Conservation (phyloP, 2,888 invertebrate genomes). For the Morpho achilles region DNA sequence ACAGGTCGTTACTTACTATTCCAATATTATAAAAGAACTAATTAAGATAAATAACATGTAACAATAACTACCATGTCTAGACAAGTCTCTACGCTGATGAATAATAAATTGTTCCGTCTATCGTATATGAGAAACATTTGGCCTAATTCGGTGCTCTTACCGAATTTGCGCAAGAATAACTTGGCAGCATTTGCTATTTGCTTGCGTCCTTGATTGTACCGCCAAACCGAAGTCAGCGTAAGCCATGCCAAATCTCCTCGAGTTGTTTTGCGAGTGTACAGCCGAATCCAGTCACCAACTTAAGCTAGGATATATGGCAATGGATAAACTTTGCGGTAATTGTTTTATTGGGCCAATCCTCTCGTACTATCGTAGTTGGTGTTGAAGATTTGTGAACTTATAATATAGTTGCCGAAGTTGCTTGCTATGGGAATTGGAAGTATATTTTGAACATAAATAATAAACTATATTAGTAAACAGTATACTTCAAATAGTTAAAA, state of each 20-base stretch:
- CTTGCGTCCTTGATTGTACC: constrained; percentile 39
- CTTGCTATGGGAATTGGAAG: background rate
- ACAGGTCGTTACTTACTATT: too few relatives aligned
- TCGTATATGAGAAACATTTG: constrained; percentile 20
- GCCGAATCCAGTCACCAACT: constrained; percentile 31
- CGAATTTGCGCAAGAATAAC: constrained; percentile 34
- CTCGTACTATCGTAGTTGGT: constrained; percentile 12
- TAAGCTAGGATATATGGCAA: constrained; percentile 30
- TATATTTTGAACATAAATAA: background rate
- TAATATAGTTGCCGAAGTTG: background rate
- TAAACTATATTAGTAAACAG: too few relatives aligned
- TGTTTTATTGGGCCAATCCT: constrained; percentile 27
- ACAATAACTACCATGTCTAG: background rate
- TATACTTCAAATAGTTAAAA: too few relatives aligned
- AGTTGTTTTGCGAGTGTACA: constrained; percentile 48
- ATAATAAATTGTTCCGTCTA: constrained; percentile 17
- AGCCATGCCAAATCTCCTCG: constrained; percentile 62
- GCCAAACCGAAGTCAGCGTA: constrained; percentile 56
- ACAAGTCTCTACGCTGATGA: constrained; percentile 1
- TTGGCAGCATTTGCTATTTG: constrained; percentile 52
- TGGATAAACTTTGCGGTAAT: constrained; percentile 30
- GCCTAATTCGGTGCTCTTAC: constrained; percentile 27
- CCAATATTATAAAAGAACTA: too few relatives aligned
- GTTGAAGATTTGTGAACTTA: constrained; percentile 12
- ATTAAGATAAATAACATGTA: too few relatives aligned